A percentile compares a stretch with the other conserved stretches of the same genome.
Evolutionary conservation across 2,113 vertebrate species (phyloP).

Genomic region (Eulemur rufifrons): DNA sequence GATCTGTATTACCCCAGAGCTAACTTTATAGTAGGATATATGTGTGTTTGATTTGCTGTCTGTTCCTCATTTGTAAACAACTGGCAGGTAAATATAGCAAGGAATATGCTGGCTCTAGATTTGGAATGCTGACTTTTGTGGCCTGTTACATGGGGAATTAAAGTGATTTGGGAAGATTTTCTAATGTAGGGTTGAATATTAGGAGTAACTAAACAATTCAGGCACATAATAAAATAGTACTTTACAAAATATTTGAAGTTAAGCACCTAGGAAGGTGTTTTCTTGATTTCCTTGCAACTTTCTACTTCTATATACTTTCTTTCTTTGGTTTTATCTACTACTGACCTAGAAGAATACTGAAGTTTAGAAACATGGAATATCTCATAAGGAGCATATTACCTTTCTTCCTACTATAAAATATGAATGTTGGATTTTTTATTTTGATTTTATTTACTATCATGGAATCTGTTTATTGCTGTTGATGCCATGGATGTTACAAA

Average conservation of each 20-base stretch:
- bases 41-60: constrained; percentile 5
- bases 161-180: not conserved
- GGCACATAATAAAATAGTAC: not conserved
- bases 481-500: not conserved
- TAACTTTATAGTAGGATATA: not conserved
- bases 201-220: not conserved
- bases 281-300: not conserved
- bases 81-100: not conserved
- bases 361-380: not conserved
- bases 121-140: not conserved
- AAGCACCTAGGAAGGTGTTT: not conserved
- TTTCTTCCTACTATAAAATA: constrained; percentile 20
- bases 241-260: constrained; percentile 29
- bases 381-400: not conserved
- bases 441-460: not conserved
- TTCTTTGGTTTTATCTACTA: not conserved
- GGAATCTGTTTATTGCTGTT: not conserved
- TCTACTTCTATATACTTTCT: not conserved
- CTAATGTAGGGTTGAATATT: not conserved
- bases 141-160: not conserved
- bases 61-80: not conserved
- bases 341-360: not conserved
- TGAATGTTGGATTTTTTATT: not conserved
- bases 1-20: not conserved
- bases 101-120: not conserved